Percentiles rank a stretch among this genome's conserved stretches.
phyloP scores from a whole-genome alignment of 2,888 invertebrate species.

The Melolontha melolontha region DNA sequence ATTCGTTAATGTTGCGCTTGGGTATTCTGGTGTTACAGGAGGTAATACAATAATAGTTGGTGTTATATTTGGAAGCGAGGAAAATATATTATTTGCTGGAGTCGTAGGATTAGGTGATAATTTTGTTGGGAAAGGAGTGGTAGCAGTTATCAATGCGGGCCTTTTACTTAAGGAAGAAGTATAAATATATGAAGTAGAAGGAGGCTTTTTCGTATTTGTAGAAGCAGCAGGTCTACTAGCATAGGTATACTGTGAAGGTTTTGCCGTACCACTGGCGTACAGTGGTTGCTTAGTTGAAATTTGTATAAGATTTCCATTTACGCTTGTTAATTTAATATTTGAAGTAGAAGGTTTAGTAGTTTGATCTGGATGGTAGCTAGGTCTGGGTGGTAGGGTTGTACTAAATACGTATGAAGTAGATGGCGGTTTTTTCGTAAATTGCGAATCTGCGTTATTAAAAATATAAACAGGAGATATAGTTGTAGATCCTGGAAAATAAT shows the following conservation, averaged over 20 bases:
- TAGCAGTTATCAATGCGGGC: slow-evolving; percentile 53
- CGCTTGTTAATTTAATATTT: slow-evolving; percentile 25
- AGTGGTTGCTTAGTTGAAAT: slow-evolving; percentile 59
- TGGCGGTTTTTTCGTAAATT: slow-evolving; percentile 63
- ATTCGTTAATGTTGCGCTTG: slow-evolving; percentile 41
- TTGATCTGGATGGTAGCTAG: slow-evolving; percentile 45
- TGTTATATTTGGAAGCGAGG: slow-evolving; percentile 64
- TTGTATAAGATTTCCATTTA: slow-evolving; percentile 56
- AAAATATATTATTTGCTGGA: slow-evolving; percentile 44
- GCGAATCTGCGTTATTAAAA: slow-evolving; percentile 44
- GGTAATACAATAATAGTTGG: slow-evolving; percentile 74
- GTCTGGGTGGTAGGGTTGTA: slow-evolving; percentile 59
- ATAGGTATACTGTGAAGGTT: slow-evolving; percentile 59
- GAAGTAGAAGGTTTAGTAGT: slow-evolving; percentile 20
- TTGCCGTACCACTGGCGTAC: slow-evolving; percentile 51
- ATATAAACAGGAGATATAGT: slow-evolving; percentile 47
- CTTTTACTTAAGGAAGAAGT: slow-evolving; percentile 55
- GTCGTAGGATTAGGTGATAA: slow-evolving; percentile 32
- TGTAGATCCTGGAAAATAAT: slow-evolving; percentile 45
- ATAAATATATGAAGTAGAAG: slow-evolving; percentile 64
- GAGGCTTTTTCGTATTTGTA: slow-evolving; percentile 57
- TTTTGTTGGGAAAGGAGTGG: slow-evolving; percentile 52
- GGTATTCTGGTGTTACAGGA: slow-evolving; percentile 59
- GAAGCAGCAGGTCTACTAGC: slow-evolving; percentile 56
- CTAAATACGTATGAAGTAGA: slow-evolving; percentile 65